Evolutionary conservation across 2,888 invertebrate genomes (phyloP), one percentile per base, ranked within the genome.

Genomic region (Dione vanillae): DNA sequence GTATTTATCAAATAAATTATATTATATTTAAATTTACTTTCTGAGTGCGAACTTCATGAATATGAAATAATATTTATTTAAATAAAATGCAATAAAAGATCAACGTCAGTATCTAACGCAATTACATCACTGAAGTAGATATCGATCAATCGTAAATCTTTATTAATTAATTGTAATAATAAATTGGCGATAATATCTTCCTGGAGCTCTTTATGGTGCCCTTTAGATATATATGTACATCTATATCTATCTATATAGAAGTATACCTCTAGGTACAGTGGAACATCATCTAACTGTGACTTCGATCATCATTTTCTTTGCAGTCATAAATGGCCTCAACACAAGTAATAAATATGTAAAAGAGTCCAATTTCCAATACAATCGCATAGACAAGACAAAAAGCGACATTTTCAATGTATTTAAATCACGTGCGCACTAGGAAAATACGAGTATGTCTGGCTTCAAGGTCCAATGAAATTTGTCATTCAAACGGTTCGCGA

Each of bases 391-490:
- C 19, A 43, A 19, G 41, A 65, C 37, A 65, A 61, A 69, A 77
- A 73, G 73, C 73, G 67, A 61, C 45, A 71, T 19, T 65, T 80
- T 78, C 78, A 78, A 79, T 70, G 83, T 85, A 92, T 91, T 91
- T 85, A 78, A 86, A 85, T 81, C 92, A 92, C 91, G 91, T 88
- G 89, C 90, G 88, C 88, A 86, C 87, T 85, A 91, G 92, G 91
- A 92, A 91, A 92, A 92, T 88, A 54, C 37, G 16, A 54, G 37
- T 37, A 87, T 85, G 81, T 82, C 78, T 78, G 78, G 75, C 74
- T 78, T 87, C 91, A 92, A 92, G 92, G 92, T 78, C 85, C 77
- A 80, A 90, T 89, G 91, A 92, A 92, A 91, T 92, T 92, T 92
- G 86, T 89, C 90, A 92, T 92, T 92, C 91, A 87, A 83, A 76